Evolutionary conservation across 2,797 vertebrate genomes (phyloP).

Genomic region (Champsocephalus esox): DNA sequence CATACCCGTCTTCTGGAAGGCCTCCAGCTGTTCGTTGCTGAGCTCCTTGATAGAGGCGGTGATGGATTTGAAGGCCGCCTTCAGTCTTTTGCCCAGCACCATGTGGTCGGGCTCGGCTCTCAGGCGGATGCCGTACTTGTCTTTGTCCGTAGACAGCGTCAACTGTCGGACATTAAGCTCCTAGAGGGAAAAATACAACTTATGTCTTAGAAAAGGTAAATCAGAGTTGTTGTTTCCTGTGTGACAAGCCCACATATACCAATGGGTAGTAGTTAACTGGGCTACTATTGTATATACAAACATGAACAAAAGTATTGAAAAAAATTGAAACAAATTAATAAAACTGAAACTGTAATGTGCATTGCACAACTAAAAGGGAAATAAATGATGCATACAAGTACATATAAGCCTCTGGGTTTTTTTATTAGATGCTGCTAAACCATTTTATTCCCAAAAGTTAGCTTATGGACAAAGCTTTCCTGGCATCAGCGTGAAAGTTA

Average conservation of each 20-base stretch:
- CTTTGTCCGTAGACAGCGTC: conserved; percentile 94
- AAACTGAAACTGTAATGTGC: neutral
- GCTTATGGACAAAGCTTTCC: neutral
- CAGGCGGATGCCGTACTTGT: conserved; percentile 91
- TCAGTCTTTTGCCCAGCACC: conserved; percentile 96
- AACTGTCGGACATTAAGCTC: conserved; percentile 95
- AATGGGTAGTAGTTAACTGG: neutral
- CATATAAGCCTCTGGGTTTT: neutral
- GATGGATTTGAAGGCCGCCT: conserved; percentile 92
- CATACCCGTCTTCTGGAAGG: conserved; percentile 92
- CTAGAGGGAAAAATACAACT: conserved; percentile 68
- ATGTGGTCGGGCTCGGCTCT: conserved; percentile 97
- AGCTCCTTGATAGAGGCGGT: conserved; percentile 92
- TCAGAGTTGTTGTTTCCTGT: neutral
- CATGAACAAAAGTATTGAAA: neutral
- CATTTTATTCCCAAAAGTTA: neutral
- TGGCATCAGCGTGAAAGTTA: neutral
- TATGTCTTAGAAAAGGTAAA: conserved; percentile 13
- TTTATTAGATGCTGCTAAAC: neutral
- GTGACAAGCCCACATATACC: neutral
- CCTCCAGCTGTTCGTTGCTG: conserved; percentile 90
- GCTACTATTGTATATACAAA: neutral
- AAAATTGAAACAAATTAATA: neutral
- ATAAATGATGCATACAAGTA: neutral
- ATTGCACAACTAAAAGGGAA: neutral